phyloP scores from a whole-genome alignment of 2,888 invertebrate genomes.

The Brachypterus glaber region DNA sequence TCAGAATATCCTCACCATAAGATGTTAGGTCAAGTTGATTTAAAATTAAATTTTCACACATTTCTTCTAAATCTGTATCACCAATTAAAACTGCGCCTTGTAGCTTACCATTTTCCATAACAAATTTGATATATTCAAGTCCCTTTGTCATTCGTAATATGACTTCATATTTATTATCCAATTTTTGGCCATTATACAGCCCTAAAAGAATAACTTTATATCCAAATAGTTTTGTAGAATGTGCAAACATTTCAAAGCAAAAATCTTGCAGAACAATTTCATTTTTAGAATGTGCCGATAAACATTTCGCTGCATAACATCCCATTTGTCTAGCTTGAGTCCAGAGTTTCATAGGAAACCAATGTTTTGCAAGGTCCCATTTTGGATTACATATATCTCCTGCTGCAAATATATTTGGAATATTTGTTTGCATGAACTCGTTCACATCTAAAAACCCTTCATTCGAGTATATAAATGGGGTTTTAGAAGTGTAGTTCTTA shows the following conservation, averaged over 20 bases:
- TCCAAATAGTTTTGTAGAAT: slow-evolving; percentile 91
- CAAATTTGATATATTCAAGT: slow-evolving; percentile 77
- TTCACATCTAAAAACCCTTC: slow-evolving; percentile 85
- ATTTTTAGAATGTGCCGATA: slow-evolving; percentile 55
- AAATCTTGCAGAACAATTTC: slow-evolving; percentile 77
- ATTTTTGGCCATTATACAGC: slow-evolving; percentile 84
- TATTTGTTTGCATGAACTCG: slow-evolving; percentile 73
- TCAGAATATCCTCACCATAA: slow-evolving; percentile 84
- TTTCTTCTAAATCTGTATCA: slow-evolving; percentile 95
- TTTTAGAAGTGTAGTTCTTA: slow-evolving; percentile 48
- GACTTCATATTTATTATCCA: slow-evolving; percentile 72
- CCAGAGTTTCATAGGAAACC: slow-evolving; percentile 96
- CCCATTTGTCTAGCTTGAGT: slow-evolving; percentile 98
- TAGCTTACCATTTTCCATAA: slow-evolving; percentile 72
- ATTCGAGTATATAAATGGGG: slow-evolving; percentile 43
- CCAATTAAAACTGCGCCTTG: slow-evolving; percentile 94
- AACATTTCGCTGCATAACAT: slow-evolving; percentile 81
- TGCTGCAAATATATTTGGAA: slow-evolving; percentile 78
- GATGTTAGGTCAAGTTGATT: slow-evolving; percentile 83
- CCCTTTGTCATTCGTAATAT: slow-evolving; percentile 74
- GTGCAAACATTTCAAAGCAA: slow-evolving; percentile 95
- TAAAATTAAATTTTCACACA: slow-evolving; percentile 93
- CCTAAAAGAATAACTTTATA: slow-evolving; percentile 88
- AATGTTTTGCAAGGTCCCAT: slow-evolving; percentile 69
- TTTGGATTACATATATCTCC: slow-evolving; percentile 87